phyloP scores from a whole-genome alignment of 1,140 invertebrate genomes.

The Scaptodrosophila lebanonensis region DNA sequence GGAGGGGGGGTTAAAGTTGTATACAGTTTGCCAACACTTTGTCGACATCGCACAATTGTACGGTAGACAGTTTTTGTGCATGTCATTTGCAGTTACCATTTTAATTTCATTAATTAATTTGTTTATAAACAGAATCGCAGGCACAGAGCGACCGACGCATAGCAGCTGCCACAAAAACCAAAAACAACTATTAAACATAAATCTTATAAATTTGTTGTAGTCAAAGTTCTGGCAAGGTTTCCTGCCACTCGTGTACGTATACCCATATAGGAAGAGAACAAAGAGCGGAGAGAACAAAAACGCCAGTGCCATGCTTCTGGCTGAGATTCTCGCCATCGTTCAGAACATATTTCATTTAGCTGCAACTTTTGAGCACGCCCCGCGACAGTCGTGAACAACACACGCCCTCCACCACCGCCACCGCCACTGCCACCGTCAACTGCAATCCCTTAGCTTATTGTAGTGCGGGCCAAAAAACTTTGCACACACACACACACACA shows the following conservation, averaged over 20 bases:
- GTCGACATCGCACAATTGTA: slow-evolving; percentile 12
- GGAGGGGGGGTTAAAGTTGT: neutral
- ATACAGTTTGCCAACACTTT: no score
- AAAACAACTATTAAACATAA: slow-evolving; percentile 75
- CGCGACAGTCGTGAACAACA: slow-evolving; percentile 7
- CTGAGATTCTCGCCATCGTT: slow-evolving; percentile 67
- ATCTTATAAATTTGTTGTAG: slow-evolving; percentile 74
- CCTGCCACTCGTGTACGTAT: slow-evolving; percentile 32
- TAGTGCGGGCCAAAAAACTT: slow-evolving; percentile 45
- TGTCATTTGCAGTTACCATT: slow-evolving; percentile 63
- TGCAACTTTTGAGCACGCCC: slow-evolving; percentile 69
- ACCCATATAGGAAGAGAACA: no score
- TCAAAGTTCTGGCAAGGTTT: slow-evolving; percentile 72
- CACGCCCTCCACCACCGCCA: neutral
- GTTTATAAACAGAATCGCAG: slow-evolving; percentile 40
- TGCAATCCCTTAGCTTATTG: neutral
- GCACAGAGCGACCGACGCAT: slow-evolving; percentile 30
- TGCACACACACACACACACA: no score
- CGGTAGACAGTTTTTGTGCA: slow-evolving; percentile 39
- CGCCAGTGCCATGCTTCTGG: slow-evolving; percentile 7
- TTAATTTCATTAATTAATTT: slow-evolving; percentile 74
- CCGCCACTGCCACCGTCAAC: no score
- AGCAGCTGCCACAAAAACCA: slow-evolving; percentile 71
- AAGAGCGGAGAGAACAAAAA: no score
- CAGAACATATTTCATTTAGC: slow-evolving; percentile 69